These are phyloP conservation scores for Tryphoninae sp. DNA, from an alignment of 2,888 invertebrate species.

Conservation along the genomic window DNA sequence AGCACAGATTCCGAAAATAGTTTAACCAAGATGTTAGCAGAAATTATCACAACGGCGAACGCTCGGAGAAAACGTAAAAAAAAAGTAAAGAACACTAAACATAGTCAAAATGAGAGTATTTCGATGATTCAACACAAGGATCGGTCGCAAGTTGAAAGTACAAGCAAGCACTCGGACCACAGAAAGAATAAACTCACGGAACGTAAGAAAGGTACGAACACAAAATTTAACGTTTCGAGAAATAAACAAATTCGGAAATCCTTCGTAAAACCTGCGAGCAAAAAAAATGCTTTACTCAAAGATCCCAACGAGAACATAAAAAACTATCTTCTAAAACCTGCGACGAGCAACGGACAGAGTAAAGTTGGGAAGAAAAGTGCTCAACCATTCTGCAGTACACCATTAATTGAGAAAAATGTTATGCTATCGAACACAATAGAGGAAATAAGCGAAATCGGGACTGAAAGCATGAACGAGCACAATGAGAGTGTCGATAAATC, in stretches of 20 bases:
- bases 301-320: too few relatives aligned
- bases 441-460: background rate
- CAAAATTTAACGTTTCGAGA: background rate
- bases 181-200: background rate
- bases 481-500: background rate
- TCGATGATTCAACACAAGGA: background rate
- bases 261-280: background rate
- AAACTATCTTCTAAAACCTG: too few relatives aligned
- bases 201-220: background rate
- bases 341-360: background rate
- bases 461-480: background rate
- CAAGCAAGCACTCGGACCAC: background rate
- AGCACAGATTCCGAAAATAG: too few relatives aligned
- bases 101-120: background rate
- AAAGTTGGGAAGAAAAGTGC: background rate
- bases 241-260: background rate
- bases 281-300: background rate
- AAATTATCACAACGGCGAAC: too few relatives aligned
- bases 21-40: too few relatives aligned
- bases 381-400: background rate
- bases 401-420: background rate
- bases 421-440: background rate
- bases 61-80: background rate
- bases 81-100: background rate
- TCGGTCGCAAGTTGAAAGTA: background rate